phyloP scores from a whole-genome alignment of 2,888 invertebrate genomes.

The Aporophyla nigra region DNA sequence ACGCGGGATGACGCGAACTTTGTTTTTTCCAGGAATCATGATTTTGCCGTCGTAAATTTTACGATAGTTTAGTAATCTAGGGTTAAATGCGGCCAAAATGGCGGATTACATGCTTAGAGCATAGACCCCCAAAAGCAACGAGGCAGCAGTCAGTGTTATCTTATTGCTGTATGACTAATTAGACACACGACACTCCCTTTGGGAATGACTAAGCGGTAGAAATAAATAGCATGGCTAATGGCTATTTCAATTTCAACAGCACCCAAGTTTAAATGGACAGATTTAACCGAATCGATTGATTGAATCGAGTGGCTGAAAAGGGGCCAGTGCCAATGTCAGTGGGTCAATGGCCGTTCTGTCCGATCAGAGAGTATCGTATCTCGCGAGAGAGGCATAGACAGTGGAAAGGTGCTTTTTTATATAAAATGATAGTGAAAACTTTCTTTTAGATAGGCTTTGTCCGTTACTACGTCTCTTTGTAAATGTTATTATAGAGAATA shows the following conservation, averaged over 20 bases:
- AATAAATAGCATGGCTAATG: slow-evolving; percentile 43
- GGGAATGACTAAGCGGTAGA: slow-evolving; percentile 38
- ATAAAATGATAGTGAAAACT: slow-evolving; percentile 60
- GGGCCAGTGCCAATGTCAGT: slow-evolving; percentile 69
- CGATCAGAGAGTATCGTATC: slow-evolving; percentile 41
- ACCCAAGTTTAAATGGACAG: slow-evolving; percentile 40
- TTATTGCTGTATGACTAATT: slow-evolving; percentile 4
- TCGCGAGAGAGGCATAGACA: slow-evolving; percentile 50
- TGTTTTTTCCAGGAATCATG: too few relatives aligned
- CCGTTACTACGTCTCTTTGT: slow-evolving; percentile 43
- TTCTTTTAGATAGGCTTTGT: slow-evolving; percentile 56
- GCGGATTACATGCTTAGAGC: too few relatives aligned
- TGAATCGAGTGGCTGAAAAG: slow-evolving; percentile 45
- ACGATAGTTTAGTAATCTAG: too few relatives aligned
- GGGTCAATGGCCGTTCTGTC: slow-evolving; percentile 61
- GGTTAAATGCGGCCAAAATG: too few relatives aligned
- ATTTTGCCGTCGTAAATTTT: too few relatives aligned
- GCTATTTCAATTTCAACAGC: slow-evolving; percentile 34
- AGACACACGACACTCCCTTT: slow-evolving; percentile 14
- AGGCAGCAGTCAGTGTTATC: background rate
- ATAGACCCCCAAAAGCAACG: too few relatives aligned
- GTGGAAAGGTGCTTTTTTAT: slow-evolving; percentile 61
- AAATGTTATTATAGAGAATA: slow-evolving; percentile 32
- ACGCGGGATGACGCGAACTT: too few relatives aligned
- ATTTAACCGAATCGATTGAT: slow-evolving; percentile 55